Percentiles rank a stretch among this genome's conserved stretches.
phyloP scores from a whole-genome alignment of 1,140 invertebrate species.

The Cydia amplana region DNA sequence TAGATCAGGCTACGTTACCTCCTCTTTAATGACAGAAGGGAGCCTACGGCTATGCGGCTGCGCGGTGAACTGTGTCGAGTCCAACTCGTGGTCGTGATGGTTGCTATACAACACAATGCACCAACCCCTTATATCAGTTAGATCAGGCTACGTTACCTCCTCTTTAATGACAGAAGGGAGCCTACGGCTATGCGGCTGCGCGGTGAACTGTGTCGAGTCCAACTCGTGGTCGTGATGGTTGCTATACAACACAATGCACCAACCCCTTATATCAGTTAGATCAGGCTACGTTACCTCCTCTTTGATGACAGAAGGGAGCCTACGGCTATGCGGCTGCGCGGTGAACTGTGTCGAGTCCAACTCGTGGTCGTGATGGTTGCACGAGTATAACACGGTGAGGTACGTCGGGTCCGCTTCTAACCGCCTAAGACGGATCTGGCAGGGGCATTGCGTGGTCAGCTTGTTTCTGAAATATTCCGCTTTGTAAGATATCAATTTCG shows the following conservation, averaged over 20 bases:
- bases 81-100: conserved; percentile 6
- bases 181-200: background rate
- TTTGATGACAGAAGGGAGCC: background rate
- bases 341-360: background rate
- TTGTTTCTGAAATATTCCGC: background rate
- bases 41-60: background rate
- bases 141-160: background rate
- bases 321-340: conserved; percentile 1
- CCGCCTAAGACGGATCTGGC: background rate
- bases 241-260: background rate
- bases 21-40: background rate
- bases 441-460: conserved; percentile 5
- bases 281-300: conserved; percentile 1
- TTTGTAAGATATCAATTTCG: background rate
- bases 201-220: background rate
- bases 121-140: too few species aligned
- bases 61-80: background rate
- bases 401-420: conserved; percentile 9
- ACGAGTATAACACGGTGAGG: conserved; percentile 10
- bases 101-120: background rate
- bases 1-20: background rate
- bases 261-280: too few species aligned
- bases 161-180: background rate
- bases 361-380: conserved; percentile 21
- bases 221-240: conserved; percentile 21